Evolutionary conservation across 2,797 vertebrate genomes (phyloP).

Genomic region (Neopelma chrysocephalum): DNA sequence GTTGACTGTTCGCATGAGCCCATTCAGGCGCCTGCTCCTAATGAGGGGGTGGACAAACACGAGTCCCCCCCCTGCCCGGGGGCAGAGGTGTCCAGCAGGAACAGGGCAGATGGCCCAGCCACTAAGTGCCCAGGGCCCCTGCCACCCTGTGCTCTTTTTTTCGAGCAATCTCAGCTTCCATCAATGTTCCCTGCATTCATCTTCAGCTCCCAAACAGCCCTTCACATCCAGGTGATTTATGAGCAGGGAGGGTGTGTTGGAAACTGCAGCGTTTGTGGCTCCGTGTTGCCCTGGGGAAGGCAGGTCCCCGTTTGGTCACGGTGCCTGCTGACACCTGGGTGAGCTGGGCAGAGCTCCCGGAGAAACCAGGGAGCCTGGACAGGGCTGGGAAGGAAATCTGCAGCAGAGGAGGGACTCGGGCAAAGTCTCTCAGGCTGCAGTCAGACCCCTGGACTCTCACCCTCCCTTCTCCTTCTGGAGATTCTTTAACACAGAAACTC

Average conservation of each 20-base stretch:
- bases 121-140: not conserved
- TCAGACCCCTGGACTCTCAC: not conserved
- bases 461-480: not conserved
- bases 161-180: not conserved
- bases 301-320: not conserved
- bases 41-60: conserved; percentile 22
- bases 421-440: rapidly evolving
- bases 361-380: not conserved
- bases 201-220: not conserved
- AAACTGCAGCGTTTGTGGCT: not conserved
- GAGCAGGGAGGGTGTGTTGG: not conserved
- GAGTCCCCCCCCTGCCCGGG: not conserved
- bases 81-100: not conserved
- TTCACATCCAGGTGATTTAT: not conserved
- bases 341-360: not conserved
- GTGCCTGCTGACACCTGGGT: not conserved
- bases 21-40: conserved; percentile 3
- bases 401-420: not conserved
- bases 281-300: not conserved
- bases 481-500: not conserved
- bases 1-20: conserved; percentile 22
- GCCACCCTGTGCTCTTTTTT: not conserved
- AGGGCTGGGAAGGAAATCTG: not conserved
- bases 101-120: not conserved
- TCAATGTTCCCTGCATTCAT: not conserved